Percentiles rank a stretch among this genome's conserved stretches.
Conservation (phyloP, 2,888 invertebrate species). For the Lithophane leautieri region DNA sequence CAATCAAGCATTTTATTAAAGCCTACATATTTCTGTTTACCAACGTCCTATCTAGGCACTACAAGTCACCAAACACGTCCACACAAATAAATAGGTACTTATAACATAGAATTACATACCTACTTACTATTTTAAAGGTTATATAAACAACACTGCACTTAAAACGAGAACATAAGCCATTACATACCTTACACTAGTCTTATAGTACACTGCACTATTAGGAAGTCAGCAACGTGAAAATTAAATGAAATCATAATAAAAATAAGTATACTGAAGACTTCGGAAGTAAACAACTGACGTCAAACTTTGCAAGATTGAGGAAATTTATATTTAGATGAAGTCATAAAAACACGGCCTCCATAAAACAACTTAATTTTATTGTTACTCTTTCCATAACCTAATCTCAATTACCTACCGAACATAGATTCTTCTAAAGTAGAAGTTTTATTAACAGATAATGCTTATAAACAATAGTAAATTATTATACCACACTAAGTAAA, state of each 20-base stretch:
- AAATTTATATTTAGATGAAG: slow-evolving; percentile 16
- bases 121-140: no score
- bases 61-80: no score
- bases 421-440: no score
- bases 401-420: background rate
- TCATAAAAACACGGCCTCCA: background rate
- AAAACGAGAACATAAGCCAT: background rate
- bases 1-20: no score
- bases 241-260: background rate
- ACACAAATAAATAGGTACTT: no score
- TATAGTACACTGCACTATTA: background rate
- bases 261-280: slow-evolving; percentile 12
- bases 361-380: background rate
- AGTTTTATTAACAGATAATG: no score
- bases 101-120: no score
- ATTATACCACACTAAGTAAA: no score
- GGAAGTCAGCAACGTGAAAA: background rate
- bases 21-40: no score
- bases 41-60: no score
- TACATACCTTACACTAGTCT: no score
- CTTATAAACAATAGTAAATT: no score
- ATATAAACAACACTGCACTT: background rate
- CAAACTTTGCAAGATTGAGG: slow-evolving; percentile 11
- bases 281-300: slow-evolving; percentile 9
- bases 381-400: background rate